phyloP scores from a whole-genome alignment of 2,797 vertebrate genomes.

The Tangara arthus region DNA sequence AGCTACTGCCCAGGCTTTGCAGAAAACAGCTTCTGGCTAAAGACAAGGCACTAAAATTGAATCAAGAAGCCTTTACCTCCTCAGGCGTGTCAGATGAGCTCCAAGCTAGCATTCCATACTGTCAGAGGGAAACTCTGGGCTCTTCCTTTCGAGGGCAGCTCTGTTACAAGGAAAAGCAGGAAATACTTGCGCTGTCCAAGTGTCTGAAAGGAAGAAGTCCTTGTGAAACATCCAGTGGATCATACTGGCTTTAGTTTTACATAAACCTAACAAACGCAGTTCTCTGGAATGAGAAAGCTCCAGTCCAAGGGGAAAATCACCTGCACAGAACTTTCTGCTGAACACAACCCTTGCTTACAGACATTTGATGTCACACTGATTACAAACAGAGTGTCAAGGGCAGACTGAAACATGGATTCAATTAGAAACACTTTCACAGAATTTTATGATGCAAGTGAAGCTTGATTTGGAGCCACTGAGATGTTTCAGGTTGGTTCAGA shows the following conservation, averaged over 20 bases:
- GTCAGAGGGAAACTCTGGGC: accelerated
- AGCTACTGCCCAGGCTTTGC: not conserved
- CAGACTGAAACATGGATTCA: not conserved
- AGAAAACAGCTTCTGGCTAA: not conserved
- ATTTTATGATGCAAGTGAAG: accelerated
- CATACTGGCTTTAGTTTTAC: accelerated
- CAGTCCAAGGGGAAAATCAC: not conserved
- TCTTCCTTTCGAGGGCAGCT: not conserved
- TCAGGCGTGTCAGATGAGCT: not conserved
- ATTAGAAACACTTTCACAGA: not conserved
- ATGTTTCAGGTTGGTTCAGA: not conserved
- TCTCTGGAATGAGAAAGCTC: not conserved
- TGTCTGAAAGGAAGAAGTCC: not conserved
- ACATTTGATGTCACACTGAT: not conserved
- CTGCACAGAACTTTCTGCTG: not conserved
- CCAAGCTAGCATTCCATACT: not conserved
- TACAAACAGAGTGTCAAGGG: not conserved
- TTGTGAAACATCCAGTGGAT: not conserved
- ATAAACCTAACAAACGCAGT: accelerated
- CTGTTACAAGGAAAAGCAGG: not conserved
- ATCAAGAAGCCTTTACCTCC: not conserved
- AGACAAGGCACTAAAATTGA: not conserved
- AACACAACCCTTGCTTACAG: not conserved
- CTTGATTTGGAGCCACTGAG: not conserved
- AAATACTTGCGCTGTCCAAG: not conserved